Conservation (phyloP, 2,888 invertebrate genomes). For the Rhamnusium bicolor region DNA sequence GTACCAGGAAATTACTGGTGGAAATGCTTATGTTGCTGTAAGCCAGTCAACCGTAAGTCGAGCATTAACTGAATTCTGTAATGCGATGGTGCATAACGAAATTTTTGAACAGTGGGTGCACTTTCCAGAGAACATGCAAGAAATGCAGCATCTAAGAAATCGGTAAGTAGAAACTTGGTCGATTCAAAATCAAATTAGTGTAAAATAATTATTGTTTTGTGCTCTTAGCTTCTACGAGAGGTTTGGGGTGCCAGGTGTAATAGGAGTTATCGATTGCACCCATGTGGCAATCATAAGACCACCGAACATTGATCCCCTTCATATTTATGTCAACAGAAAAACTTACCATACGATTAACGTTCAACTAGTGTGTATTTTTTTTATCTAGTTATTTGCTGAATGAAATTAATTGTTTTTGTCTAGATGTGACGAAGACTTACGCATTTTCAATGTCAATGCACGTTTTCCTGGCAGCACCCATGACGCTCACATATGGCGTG, state of each 20-base stretch:
- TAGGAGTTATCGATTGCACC: not conserved
- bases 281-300: not conserved
- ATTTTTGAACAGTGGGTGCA: not conserved
- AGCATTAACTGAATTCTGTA: not conserved
- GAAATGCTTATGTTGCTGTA: not conserved
- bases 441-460: not conserved
- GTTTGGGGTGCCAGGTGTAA: not conserved
- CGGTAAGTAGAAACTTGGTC: not conserved
- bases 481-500: not conserved
- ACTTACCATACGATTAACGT: not conserved
- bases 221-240: not conserved
- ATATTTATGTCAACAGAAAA: not conserved
- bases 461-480: not conserved
- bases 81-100: not conserved
- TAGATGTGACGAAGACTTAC: not conserved
- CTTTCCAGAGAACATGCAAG: not conserved
- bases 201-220: not conserved
- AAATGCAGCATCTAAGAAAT: not conserved
- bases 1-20: not conserved
- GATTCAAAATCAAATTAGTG: not conserved
- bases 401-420: not conserved
- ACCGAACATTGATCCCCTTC: not conserved
- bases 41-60: not conserved
- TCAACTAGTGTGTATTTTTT: constrained; percentile 1
- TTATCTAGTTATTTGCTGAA: not conserved